Percentiles rank a stretch among this genome's conserved stretches.
These are phyloP conservation scores for Actenoides hombroni DNA, from an alignment of 2,113 vertebrate genomes.

Conservation along the genomic window DNA sequence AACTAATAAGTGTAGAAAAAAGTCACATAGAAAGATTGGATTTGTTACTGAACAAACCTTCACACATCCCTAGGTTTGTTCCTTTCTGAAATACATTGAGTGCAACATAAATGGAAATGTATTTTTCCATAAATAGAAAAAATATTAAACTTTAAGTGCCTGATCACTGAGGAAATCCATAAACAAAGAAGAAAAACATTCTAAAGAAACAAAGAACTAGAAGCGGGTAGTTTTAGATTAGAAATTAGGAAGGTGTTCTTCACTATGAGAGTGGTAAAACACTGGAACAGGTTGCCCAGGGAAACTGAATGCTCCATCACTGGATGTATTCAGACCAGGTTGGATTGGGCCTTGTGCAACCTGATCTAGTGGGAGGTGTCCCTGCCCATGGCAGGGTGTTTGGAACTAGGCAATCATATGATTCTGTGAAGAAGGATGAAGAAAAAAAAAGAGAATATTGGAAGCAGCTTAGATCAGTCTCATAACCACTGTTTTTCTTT, in stretches of 20 bases:
- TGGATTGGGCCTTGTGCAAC: too few species aligned
- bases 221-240: too few species aligned
- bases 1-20: background rate
- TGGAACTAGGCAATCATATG: too few species aligned
- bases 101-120: background rate
- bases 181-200: background rate
- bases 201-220: background rate
- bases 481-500: background rate
- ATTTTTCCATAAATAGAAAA: background rate
- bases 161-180: background rate
- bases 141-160: background rate
- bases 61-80: background rate
- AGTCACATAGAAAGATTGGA: background rate
- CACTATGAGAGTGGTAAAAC: too few species aligned
- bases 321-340: too few species aligned
- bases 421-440: background rate
- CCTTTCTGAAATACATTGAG: background rate
- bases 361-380: too few species aligned
- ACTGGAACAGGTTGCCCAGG: too few species aligned
- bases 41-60: background rate
- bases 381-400: too few species aligned
- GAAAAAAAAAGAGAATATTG: background rate
- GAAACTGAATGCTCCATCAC: too few species aligned
- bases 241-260: too few species aligned
- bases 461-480: background rate